Conservation (phyloP, 2,797 vertebrate genomes). For the Thunnus albacares region DNA sequence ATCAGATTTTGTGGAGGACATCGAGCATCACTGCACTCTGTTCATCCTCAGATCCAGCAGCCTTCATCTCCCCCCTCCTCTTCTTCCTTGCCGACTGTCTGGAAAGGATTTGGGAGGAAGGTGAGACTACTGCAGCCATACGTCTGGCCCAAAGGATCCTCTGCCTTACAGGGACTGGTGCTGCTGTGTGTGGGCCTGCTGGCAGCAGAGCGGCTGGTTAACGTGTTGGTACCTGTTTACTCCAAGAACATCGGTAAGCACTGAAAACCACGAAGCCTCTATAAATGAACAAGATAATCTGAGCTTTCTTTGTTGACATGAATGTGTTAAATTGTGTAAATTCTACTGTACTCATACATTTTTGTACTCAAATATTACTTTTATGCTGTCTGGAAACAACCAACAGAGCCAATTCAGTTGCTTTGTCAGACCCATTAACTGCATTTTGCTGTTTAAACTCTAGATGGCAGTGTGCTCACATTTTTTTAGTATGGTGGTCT, state of each 20-base stretch:
- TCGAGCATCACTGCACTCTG: neutral
- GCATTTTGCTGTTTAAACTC: slow-evolving; percentile 7
- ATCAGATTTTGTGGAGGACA: neutral
- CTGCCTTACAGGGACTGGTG: slow-evolving; percentile 87
- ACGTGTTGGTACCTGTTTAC: slow-evolving; percentile 93
- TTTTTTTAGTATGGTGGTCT: neutral
- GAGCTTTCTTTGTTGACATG: neutral
- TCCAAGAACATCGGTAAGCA: slow-evolving; percentile 92
- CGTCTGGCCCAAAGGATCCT: slow-evolving; percentile 89
- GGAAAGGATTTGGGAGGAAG: slow-evolving; percentile 88
- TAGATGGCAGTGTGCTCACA: slow-evolving; percentile 44
- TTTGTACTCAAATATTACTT: neutral
- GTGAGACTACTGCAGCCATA: slow-evolving; percentile 87
- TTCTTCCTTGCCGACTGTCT: slow-evolving; percentile 47
- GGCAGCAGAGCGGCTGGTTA: slow-evolving; percentile 89
- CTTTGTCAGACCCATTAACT: neutral
- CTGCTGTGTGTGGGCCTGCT: slow-evolving; percentile 90
- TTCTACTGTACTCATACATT: too few species aligned
- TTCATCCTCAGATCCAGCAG: slow-evolving; percentile 21
- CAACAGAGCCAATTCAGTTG: neutral
- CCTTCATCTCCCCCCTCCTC: slow-evolving; percentile 74
- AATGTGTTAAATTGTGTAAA: neutral
- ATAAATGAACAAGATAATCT: neutral
- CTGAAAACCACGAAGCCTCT: neutral
- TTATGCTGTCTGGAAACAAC: neutral